Percentiles rank a stretch among this genome's conserved stretches.
Evolutionary conservation across 2,113 vertebrate genomes (phyloP).

Genomic region (Tupaia chinensis): DNA sequence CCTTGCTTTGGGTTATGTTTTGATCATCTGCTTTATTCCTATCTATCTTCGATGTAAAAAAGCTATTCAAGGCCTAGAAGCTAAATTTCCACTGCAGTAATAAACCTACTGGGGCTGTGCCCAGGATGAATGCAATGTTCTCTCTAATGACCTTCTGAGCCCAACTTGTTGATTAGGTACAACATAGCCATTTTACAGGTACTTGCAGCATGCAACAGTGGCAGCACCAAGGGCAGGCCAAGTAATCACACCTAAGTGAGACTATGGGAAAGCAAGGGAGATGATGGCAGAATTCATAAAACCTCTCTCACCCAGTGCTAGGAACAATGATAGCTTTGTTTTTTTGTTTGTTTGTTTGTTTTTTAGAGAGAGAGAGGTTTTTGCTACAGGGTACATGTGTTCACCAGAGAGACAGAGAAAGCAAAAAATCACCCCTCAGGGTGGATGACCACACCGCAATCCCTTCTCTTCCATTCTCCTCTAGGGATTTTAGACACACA

Average conservation of each 20-base stretch:
- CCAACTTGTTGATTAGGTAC: neutral
- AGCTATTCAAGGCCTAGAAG: neutral
- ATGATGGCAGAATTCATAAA: neutral
- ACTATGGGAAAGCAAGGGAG: neutral
- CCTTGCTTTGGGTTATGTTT: conserved; percentile 10
- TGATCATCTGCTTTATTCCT: neutral
- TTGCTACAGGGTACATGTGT: too few species aligned
- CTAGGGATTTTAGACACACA: too few species aligned
- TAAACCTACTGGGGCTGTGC: neutral
- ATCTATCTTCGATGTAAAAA: neutral
- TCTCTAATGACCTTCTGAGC: neutral
- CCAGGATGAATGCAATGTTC: neutral
- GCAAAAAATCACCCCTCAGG: too few species aligned
- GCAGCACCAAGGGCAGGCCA: neutral
- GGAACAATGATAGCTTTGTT: neutral
- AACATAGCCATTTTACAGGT: neutral
- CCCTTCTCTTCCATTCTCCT: too few species aligned
- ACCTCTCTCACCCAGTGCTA: neutral
- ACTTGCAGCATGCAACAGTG: neutral
- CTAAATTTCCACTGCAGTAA: neutral
- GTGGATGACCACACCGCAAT: too few species aligned
- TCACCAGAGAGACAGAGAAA: too few species aligned
- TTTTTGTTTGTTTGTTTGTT: too few species aligned
- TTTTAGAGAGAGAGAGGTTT: too few species aligned
- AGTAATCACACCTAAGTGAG: neutral